Evolutionary conservation across 2,113 vertebrate genomes (phyloP).

Genomic region (Melozone crissalis): DNA sequence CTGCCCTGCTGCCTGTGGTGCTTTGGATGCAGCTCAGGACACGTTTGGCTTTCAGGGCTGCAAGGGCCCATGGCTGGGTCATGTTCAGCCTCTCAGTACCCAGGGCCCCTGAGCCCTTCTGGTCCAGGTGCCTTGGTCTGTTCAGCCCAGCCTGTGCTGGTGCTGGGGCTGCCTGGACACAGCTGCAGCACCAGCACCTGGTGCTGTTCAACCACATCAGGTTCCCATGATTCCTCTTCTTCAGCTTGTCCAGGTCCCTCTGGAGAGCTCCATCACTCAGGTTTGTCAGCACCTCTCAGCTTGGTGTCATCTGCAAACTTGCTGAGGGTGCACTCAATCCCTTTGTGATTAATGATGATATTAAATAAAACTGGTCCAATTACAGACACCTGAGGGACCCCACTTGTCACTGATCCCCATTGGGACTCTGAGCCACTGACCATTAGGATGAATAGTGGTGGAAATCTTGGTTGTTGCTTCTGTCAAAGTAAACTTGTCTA

Average conservation of each 20-base stretch:
- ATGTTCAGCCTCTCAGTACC: background rate
- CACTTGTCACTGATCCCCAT: accelerated
- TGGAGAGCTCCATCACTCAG: background rate
- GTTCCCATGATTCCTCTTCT: background rate
- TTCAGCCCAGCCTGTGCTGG: background rate
- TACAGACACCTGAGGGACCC: background rate
- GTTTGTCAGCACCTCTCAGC: background rate
- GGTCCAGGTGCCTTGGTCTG: accelerated
- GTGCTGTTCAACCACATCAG: background rate
- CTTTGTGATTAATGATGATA: background rate
- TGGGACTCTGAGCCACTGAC: background rate
- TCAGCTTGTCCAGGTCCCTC: background rate
- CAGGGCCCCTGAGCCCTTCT: background rate
- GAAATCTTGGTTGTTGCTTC: background rate
- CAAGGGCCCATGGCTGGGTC: background rate
- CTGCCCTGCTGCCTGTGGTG: background rate
- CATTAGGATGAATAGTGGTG: background rate
- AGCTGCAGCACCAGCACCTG: background rate
- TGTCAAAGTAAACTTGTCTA: background rate
- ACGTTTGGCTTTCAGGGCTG: background rate
- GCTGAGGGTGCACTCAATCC: background rate
- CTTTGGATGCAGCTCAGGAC: background rate
- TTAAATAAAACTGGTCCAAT: background rate
- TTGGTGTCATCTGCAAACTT: background rate
- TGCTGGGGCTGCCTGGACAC: background rate